A percentile compares a stretch with the other conserved stretches of the same genome.
Evolutionary conservation across 2,888 invertebrate genomes (phyloP).

Genomic region (Acanthosoma haemorrhoidale): DNA sequence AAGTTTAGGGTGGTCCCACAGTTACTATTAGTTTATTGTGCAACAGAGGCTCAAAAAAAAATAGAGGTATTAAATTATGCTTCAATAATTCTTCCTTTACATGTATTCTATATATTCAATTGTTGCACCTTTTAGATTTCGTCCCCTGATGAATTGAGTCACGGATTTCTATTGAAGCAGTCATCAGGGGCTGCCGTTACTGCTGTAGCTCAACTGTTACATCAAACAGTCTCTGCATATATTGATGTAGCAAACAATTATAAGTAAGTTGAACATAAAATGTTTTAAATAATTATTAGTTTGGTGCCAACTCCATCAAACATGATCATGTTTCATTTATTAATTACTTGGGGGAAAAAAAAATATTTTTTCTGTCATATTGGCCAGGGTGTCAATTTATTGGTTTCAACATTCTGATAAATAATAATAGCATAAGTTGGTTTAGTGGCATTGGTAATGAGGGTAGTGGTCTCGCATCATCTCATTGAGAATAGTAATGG

Average conservation of each 20-base stretch:
- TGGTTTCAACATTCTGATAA: too few species aligned
- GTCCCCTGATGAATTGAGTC: conserved; percentile 44
- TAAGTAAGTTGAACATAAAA: conserved; percentile 30
- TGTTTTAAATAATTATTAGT: not conserved
- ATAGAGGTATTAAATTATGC: not conserved
- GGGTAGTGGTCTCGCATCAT: too few species aligned
- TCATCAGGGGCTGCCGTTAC: conserved; percentile 53
- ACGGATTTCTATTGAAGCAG: conserved; percentile 53
- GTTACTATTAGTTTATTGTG: not conserved
- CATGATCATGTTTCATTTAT: too few species aligned
- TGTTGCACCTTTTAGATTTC: not conserved
- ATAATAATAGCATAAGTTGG: too few species aligned
- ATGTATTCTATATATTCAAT: too few species aligned
- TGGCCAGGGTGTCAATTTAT: too few species aligned
- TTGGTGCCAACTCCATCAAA: too few species aligned
- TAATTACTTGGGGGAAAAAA: too few species aligned
- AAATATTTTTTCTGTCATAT: too few species aligned
- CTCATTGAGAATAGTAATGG: too few species aligned
- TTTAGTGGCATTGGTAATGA: too few species aligned
- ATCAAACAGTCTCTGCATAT: conserved; percentile 53
- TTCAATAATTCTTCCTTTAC: not conserved
- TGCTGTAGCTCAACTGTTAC: conserved; percentile 53
- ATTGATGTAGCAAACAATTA: conserved; percentile 53
- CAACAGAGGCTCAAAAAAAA: not conserved
- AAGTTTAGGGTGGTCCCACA: not conserved